A percentile compares a stretch with the other conserved stretches of the same genome.
Evolutionary conservation across 2,888 invertebrate genomes (phyloP).

Genomic region (Apamea monoglypha): DNA sequence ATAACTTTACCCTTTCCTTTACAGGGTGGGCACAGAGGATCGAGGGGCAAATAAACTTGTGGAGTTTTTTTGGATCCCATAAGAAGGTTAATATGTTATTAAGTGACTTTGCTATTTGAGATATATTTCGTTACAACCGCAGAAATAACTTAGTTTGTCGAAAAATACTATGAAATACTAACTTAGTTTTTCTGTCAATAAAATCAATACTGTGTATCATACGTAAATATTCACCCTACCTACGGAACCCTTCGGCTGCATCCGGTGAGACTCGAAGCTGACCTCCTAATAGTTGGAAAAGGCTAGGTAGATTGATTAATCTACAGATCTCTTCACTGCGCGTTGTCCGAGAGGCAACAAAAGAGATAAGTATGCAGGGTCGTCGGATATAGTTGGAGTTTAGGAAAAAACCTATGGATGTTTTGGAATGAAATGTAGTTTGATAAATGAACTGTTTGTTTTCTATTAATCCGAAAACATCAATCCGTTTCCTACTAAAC

Average conservation of each 20-base stretch:
- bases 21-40: neutral
- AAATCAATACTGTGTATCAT: neutral
- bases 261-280: neutral
- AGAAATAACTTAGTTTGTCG: too few relatives aligned
- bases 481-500: too few relatives aligned
- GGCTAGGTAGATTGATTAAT: neutral
- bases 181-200: neutral
- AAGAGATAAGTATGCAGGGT: too few relatives aligned
- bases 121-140: neutral
- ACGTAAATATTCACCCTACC: neutral
- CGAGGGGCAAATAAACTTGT: neutral
- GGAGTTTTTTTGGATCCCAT: neutral
- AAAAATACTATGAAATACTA: neutral
- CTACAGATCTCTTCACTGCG: neutral
- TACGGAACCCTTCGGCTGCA: neutral
- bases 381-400: too few relatives aligned
- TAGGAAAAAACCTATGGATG: too few relatives aligned
- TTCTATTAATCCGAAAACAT: too few relatives aligned
- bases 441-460: too few relatives aligned
- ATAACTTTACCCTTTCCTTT: neutral
- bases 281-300: neutral
- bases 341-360: neutral
- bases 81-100: neutral
- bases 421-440: too few relatives aligned
- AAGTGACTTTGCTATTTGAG: neutral